Base-by-base conservation (phyloP, 2,797 vertebrate species). In the Sebastes alutus region DNA sequence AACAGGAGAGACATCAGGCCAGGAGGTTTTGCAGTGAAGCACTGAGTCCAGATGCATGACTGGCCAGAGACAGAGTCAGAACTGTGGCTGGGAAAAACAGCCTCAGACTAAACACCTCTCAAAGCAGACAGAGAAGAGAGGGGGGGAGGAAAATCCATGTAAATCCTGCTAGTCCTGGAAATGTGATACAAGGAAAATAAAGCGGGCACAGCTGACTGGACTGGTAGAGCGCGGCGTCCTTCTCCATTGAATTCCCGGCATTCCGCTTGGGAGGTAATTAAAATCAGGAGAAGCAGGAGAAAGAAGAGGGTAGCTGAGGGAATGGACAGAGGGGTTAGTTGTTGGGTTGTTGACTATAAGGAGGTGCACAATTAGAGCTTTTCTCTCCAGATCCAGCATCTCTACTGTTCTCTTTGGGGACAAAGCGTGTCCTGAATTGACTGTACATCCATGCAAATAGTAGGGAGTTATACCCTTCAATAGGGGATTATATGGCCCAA, bases 101-200 rank as follows among this genome's bases (percentile, higher is more conserved):
- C 89, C 86, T 91, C 93, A 96, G 95, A 96, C 95, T 95, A 95
- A 96, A 96, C 95, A 95, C 85, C 89, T 91, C 81, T 92, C 65
- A n/a, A 75, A 91, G 88, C 83, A 92, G 93, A 92, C 91, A 81
- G 86, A 85, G 70, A 62, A 55, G 67, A 64, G 81, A 63, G 78
- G 76, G 80, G 68, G 74, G 83, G 60, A 82, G 91, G 84, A 83
- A 89, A 91, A 86, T 92, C 87, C 89, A 91, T 92, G 90, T 90
- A 94, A 94, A 94, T 94, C 94, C 88, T 87, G 86, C 88, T 42
- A 77, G 88, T 90, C 82, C 84, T 94, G 82, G 93, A 95, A 94
- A 96, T 88, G 85, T 70, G 89, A 95, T 95, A 93, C 94, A 95
- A 94, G 79, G 77, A 94, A 95, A 95, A 96, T 91, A 95, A 90